Conservation (phyloP, 2,888 invertebrate genomes). For the Brachylomia viminalis region DNA sequence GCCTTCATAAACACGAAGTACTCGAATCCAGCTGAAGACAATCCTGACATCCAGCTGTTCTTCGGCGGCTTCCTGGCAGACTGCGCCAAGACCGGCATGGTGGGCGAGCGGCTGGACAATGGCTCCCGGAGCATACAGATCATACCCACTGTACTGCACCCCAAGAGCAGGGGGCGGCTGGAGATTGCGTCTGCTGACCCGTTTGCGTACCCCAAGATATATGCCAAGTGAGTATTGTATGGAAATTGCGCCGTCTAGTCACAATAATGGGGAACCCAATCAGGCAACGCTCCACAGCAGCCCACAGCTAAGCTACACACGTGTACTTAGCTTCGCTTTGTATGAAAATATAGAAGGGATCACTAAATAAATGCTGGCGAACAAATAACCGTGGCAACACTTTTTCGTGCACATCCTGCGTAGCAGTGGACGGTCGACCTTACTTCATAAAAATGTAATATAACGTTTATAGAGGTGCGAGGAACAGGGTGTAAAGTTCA, state of each 20-base stretch:
- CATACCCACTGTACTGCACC: slow-evolving; percentile 95
- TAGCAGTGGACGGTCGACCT: too few species aligned
- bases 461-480: too few species aligned
- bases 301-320: too few species aligned
- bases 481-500: too few species aligned
- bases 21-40: slow-evolving; percentile 93
- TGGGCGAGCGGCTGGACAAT: slow-evolving; percentile 94
- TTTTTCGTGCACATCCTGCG: neutral
- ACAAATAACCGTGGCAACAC: neutral
- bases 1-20: slow-evolving; percentile 95
- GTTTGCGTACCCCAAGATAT: slow-evolving; percentile 95
- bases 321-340: too few species aligned
- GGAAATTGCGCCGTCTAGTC: neutral
- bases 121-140: slow-evolving; percentile 93
- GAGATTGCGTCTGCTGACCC: slow-evolving; percentile 95
- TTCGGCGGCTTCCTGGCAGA: slow-evolving; percentile 96
- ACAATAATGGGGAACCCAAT: neutral
- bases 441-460: too few species aligned
- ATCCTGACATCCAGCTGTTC: slow-evolving; percentile 96
- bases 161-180: slow-evolving; percentile 95
- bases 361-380: neutral
- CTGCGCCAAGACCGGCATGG: slow-evolving; percentile 96
- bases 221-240: slow-evolving; percentile 92
- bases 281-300: neutral
- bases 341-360: too few species aligned